phyloP scores from a whole-genome alignment of 2,797 vertebrate species.

The Leucoraja ocellata region DNA sequence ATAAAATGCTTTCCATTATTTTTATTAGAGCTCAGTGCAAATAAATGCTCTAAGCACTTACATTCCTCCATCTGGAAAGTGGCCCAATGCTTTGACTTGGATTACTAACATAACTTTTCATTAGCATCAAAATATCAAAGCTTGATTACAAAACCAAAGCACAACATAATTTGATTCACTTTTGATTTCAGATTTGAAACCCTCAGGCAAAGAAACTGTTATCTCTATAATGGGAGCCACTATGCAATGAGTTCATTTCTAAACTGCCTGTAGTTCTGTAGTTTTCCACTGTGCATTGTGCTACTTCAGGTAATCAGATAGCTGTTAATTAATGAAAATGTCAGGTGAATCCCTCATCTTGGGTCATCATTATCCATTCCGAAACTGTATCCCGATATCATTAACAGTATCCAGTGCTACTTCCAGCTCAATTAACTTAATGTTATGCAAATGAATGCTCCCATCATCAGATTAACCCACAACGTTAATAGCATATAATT shows the following conservation, averaged over 20 bases:
- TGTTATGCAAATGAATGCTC: slow-evolving; percentile 91
- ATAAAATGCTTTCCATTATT: not conserved
- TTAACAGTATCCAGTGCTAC: slow-evolving; percentile 54
- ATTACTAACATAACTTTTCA: not conserved
- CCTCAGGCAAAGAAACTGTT: not conserved
- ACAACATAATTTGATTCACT: not conserved
- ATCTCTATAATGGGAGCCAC: not conserved
- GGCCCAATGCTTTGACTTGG: not conserved
- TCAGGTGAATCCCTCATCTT: slow-evolving; percentile 77
- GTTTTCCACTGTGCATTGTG: slow-evolving; percentile 34
- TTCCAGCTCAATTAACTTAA: slow-evolving; percentile 91
- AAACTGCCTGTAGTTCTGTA: not conserved
- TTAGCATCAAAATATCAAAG: not conserved
- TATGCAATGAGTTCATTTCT: slow-evolving; percentile 33
- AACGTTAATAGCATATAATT: slow-evolving; percentile 92
- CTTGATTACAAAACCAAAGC: not conserved
- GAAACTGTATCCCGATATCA: slow-evolving; percentile 76
- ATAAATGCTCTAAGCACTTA: not conserved
- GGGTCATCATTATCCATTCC: slow-evolving; percentile 76
- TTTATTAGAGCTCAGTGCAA: not conserved
- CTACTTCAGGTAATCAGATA: slow-evolving; percentile 75
- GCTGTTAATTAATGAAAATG: slow-evolving; percentile 93
- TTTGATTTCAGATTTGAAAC: slow-evolving; percentile 14
- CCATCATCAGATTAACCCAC: slow-evolving; percentile 76
- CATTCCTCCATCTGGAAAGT: not conserved